Base-by-base conservation (phyloP, 2,888 invertebrate genomes). In the Anarsia innoxiella region DNA sequence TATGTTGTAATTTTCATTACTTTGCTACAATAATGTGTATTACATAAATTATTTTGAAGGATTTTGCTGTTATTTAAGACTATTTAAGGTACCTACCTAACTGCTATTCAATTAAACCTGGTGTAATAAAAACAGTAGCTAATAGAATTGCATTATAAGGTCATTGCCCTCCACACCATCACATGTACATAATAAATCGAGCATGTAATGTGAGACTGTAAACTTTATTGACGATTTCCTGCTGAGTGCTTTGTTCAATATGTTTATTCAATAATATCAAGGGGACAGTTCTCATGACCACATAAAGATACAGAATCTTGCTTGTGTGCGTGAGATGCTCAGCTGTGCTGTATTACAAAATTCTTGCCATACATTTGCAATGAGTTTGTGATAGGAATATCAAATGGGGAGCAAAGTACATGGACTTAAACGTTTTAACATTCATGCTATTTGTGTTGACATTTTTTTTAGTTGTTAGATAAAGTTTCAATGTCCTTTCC, bases 171-270 rank as follows among this genome's bases (percentile, higher is more conserved):
- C n/a, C n/a, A n/a, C n/a, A n/a, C n/a, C n/a, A n/a, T n/a, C n/a
- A n/a, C n/a, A n/a, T n/a, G n/a, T n/a, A n/a, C n/a, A n/a, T n/a
- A n/a, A n/a, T n/a, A n/a, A n/a, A n/a, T n/a, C n/a, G n/a, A n/a
- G n/a, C n/a, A n/a, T n/a, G n/a, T n/a, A n/a, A n/a, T n/a, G n/a
- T n/a, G n/a, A n/a, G n/a, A 10, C 59, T 65, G 71, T 64, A 65
- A 68, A 59, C 57, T 63, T 78, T 72, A 83, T 82, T 79, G 77
- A 53, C 59, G 57, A 71, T 72, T 73, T 82, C 82, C 83, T 80
- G 82, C 60, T 61, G 54, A 56, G 52, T 40, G 44, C 62, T 60
- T 64, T 65, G 66, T 72, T 64, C 70, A 69, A 70, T 69, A 69
- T 67, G 60, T 61, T 70, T 66, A 70, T 70, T 67, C 65, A 72